Evolutionary conservation across 2,113 vertebrate genomes (phyloP).

Genomic region (Saccopteryx leptura): DNA sequence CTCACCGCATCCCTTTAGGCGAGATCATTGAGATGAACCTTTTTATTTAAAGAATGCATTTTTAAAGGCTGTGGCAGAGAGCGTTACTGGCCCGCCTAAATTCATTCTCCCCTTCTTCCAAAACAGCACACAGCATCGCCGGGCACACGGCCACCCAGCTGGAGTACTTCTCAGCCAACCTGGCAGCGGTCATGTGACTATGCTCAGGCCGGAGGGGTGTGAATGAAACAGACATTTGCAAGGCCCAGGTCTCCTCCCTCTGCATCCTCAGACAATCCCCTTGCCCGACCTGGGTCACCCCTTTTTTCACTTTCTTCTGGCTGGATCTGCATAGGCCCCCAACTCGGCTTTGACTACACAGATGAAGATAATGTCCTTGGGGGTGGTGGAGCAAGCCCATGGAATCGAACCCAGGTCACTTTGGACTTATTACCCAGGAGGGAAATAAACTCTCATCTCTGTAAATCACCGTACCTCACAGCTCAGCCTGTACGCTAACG

Average conservation of each 20-base stretch:
- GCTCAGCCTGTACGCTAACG: neutral
- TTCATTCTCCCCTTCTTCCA: constrained; percentile 10
- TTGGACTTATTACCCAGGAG: neutral
- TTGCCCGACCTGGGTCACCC: neutral
- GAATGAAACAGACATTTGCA: neutral
- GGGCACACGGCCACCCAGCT: neutral
- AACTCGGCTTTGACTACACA: neutral
- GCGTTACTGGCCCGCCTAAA: constrained; percentile 1
- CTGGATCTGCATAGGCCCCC: neutral
- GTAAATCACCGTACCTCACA: neutral
- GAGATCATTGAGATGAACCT: neutral
- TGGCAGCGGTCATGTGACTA: neutral
- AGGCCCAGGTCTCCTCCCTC: neutral
- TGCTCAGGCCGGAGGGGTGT: neutral
- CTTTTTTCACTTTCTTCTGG: neutral
- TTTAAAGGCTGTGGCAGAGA: neutral
- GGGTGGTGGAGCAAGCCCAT: neutral
- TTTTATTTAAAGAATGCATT: constrained; percentile 40
- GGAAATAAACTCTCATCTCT: neutral
- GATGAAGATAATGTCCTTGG: neutral
- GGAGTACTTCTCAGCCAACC: neutral
- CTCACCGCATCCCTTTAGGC: neutral
- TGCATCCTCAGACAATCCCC: neutral
- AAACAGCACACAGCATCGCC: neutral
- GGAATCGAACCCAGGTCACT: neutral